These are phyloP conservation scores for Myrmecobius fasciatus DNA, from an alignment of 2,113 vertebrate species.

Conservation along the genomic window DNA sequence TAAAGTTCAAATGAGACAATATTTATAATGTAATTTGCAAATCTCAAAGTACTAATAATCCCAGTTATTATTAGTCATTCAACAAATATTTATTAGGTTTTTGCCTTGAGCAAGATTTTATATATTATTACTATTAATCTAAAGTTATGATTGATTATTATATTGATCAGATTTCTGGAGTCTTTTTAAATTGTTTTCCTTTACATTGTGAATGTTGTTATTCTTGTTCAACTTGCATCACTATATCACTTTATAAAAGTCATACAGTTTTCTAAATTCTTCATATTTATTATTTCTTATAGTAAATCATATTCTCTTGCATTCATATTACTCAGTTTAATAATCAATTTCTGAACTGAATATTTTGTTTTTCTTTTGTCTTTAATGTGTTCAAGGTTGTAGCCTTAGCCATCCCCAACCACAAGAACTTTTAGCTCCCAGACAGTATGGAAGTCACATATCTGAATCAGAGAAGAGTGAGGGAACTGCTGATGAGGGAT, in stretches of 20 bases:
- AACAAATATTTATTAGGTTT: background rate
- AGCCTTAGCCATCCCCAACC: background rate
- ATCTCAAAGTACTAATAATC: background rate
- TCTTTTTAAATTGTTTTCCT: background rate
- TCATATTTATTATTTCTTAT: background rate
- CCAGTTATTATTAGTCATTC: background rate
- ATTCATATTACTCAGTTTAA: background rate
- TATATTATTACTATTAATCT: background rate
- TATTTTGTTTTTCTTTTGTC: background rate
- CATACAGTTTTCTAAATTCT: background rate
- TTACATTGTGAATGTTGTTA: background rate
- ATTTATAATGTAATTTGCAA: background rate
- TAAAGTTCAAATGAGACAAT: background rate
- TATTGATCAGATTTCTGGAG: background rate
- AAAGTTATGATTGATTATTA: background rate
- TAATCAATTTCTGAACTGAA: background rate
- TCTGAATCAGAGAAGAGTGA: too few species aligned
- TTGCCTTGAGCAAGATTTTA: background rate
- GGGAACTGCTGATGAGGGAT: too few species aligned
- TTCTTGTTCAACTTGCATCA: background rate
- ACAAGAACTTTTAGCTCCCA: too few species aligned
- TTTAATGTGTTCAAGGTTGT: background rate
- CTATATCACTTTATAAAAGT: too few species aligned
- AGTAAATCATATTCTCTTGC: background rate
- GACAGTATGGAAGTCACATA: too few species aligned